Conservation (phyloP, 1,140 invertebrate genomes). For the Camponotus vicinus region DNA sequence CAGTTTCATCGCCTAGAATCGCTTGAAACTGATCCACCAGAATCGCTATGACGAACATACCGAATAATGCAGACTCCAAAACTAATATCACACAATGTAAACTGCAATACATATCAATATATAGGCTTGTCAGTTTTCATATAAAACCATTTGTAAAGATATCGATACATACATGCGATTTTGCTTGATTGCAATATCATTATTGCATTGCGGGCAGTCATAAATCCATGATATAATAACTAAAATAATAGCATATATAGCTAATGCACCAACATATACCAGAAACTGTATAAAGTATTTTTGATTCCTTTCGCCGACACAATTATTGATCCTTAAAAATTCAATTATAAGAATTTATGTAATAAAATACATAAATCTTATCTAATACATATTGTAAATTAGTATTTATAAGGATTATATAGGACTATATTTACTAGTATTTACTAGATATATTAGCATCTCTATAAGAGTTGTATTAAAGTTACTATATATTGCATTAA, state of each 20-base stretch:
- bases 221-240: slow-evolving; percentile 92
- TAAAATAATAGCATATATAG: slow-evolving; percentile 90
- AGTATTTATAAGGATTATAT: slow-evolving; percentile 13
- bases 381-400: no score
- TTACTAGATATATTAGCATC: no score
- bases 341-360: slow-evolving; percentile 26
- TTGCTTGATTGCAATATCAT: slow-evolving; percentile 90
- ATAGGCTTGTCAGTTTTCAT: slow-evolving; percentile 30
- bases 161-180: slow-evolving; percentile 90
- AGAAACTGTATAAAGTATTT: slow-evolving; percentile 98
- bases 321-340: slow-evolving; percentile 95
- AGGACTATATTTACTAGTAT: no score
- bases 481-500: background rate
- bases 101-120: slow-evolving; percentile 86
- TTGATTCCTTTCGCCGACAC: slow-evolving; percentile 97
- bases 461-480: background rate
- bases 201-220: slow-evolving; percentile 90
- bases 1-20: slow-evolving; percentile 93
- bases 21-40: slow-evolving; percentile 96
- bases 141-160: slow-evolving; percentile 8
- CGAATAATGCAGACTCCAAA: slow-evolving; percentile 94
- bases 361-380: slow-evolving; percentile 6
- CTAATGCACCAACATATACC: slow-evolving; percentile 91
- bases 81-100: slow-evolving; percentile 94
- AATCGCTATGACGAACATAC: slow-evolving; percentile 96